A percentile compares a stretch with the other conserved stretches of the same genome.
These are phyloP conservation scores for Nibea coibor DNA, from an alignment of 2,113 vertebrate genomes.

Conservation along the genomic window DNA sequence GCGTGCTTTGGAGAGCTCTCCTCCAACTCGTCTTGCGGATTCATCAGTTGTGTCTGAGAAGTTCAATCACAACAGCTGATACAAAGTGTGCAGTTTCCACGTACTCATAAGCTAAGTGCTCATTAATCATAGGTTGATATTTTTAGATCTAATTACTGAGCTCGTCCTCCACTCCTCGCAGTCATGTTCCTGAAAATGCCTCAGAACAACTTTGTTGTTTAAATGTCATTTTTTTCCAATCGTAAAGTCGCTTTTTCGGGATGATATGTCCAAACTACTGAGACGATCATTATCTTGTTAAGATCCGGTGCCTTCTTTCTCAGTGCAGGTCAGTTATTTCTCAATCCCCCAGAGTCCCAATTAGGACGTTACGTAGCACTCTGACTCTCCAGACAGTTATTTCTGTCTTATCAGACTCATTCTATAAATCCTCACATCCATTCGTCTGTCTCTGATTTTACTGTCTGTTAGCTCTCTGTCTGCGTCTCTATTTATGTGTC, in stretches of 20 bases:
- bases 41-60: slow-evolving; percentile 34
- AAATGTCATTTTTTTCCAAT: slow-evolving; percentile 59
- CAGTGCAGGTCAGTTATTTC: slow-evolving; percentile 53
- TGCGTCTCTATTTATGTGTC: slow-evolving; percentile 44
- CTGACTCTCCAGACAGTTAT: slow-evolving; percentile 61
- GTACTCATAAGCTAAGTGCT: slow-evolving; percentile 63
- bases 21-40: slow-evolving; percentile 26
- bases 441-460: slow-evolving; percentile 49
- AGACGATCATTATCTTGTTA: slow-evolving; percentile 67
- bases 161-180: slow-evolving; percentile 49
- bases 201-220: neutral
- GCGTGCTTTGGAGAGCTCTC: slow-evolving; percentile 25
- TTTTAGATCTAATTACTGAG: slow-evolving; percentile 77
- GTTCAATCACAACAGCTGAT: slow-evolving; percentile 17
- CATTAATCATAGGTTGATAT: slow-evolving; percentile 77
- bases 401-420: slow-evolving; percentile 62
- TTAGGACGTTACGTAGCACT: slow-evolving; percentile 71
- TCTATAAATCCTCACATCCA: slow-evolving; percentile 61
- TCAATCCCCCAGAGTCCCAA: slow-evolving; percentile 73
- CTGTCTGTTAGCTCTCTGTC: slow-evolving; percentile 24
- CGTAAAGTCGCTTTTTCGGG: slow-evolving; percentile 43
- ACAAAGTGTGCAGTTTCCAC: slow-evolving; percentile 12
- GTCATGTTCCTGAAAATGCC: slow-evolving; percentile 50
- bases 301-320: slow-evolving; percentile 11
- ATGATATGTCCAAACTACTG: slow-evolving; percentile 53